Conservation (phyloP, 30 jellyfish, hydroid and myxozoan genomes). For the Aurelia aurita complex sp. Pacific region DNA sequence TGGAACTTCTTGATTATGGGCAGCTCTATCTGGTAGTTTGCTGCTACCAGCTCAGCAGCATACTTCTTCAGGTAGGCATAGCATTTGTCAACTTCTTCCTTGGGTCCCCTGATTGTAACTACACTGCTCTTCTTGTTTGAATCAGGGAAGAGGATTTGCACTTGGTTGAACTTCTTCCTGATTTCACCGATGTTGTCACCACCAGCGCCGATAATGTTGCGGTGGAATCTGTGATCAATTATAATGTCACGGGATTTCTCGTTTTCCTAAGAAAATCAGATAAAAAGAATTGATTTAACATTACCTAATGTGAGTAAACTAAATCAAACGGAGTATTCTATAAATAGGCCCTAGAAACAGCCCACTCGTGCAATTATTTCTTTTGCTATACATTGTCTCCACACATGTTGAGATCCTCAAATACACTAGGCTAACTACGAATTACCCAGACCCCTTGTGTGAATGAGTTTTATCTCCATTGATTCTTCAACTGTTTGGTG, state of each 20-base stretch:
- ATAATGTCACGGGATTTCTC: slow-evolving; percentile 94
- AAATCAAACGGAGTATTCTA: too few species aligned
- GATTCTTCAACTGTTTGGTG: too few species aligned
- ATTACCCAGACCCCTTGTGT: too few species aligned
- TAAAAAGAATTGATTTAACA: background rate
- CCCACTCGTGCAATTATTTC: too few species aligned
- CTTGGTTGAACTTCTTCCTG: slow-evolving; percentile 86
- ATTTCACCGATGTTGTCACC: slow-evolving; percentile 88
- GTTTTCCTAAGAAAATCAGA: slow-evolving; percentile 67
- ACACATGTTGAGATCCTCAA: too few species aligned
- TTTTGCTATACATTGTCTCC: too few species aligned
- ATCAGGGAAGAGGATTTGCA: slow-evolving; percentile 93
- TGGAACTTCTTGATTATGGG: slow-evolving; percentile 94
- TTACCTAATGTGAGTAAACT: too few species aligned
- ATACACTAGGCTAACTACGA: too few species aligned
- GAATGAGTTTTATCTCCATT: too few species aligned
- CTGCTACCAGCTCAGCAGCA: slow-evolving; percentile 85
- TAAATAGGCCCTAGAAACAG: too few species aligned
- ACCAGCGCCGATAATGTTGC: slow-evolving; percentile 89
- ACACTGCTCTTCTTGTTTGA: slow-evolving; percentile 87
- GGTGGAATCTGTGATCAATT: slow-evolving; percentile 89
- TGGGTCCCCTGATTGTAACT: slow-evolving; percentile 96
- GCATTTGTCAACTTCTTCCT: slow-evolving; percentile 94
- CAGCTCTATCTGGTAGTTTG: slow-evolving; percentile 82
- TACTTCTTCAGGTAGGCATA: slow-evolving; percentile 82